Base-by-base conservation (phyloP, 2,888 invertebrate species). In the Amphimallon solstitiale region DNA sequence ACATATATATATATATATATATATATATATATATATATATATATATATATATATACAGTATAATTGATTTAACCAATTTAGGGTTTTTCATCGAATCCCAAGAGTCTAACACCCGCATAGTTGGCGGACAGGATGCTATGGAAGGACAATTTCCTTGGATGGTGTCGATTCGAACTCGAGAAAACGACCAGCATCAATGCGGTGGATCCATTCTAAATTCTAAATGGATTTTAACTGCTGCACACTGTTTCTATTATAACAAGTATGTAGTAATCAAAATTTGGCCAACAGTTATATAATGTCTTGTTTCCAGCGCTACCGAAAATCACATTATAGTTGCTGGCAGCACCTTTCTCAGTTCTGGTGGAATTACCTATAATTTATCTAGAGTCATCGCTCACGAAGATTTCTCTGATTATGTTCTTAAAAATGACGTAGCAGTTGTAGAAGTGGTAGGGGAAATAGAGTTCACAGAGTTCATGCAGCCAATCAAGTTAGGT, bases 131-230 rank as follows among this genome's bases (percentile, higher is more conserved):
- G 0, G 84, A 84, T 62, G 87, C 87, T 0, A 74, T 80, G 0
- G 82, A 83, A 48, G 87, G 86, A 0, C 84, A 85, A 0, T n/a
- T n/a, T n/a, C n/a, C n/a, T n/a, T n/a, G n/a, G n/a, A n/a, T n/a
- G n/a, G n/a, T n/a, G n/a, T n/a, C 87, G 0, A 72, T 87, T 0
- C 75, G 87, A 2, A 71, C 81, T 40, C 80, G 79, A 72, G 84
- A 83, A 0, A 15, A 14, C 2, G 79, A 83, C 3, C 82, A 84
- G 72, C 88, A 88, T 72, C 86, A 86, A 75, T 88, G 88, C 69
- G 88, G 88, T 0, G 88, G 87, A 0, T 87, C 88, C 0, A 79
- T 88, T 1, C 76, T n/a, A n/a, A n/a, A n/a, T n/a, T n/a, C n/a
- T n/a, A n/a, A n/a, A n/a, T n/a, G n/a, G n/a, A n/a, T n/a, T n/a